These are phyloP conservation scores for Tolmerus cingulatus DNA, from an alignment of 2,888 invertebrate genomes.

Conservation along the genomic window DNA sequence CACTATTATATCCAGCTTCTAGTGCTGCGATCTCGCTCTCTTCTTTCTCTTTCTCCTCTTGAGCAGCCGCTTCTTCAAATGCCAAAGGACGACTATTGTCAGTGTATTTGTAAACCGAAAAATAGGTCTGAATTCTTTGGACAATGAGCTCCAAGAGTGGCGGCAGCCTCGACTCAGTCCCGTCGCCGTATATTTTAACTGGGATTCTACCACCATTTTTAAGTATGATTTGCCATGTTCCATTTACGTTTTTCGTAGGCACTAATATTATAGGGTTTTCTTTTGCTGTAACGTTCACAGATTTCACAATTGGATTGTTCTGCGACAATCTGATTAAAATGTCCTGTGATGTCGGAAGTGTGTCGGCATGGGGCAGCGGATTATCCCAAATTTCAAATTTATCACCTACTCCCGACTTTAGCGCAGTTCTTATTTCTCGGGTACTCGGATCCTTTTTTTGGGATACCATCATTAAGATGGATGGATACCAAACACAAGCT, in stretches of 20 bases:
- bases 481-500: conserved; percentile 37
- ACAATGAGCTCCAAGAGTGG: conserved; percentile 74
- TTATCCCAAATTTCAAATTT: neutral
- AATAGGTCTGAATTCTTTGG: conserved; percentile 74
- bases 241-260: neutral
- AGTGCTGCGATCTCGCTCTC: neutral
- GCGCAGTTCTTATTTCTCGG: neutral
- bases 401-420: neutral
- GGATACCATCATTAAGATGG: neutral
- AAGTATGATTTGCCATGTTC: neutral
- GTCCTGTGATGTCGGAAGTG: neutral
- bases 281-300: neutral
- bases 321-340: neutral
- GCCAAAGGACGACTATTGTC: conserved; percentile 64
- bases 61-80: neutral
- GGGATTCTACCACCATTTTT: neutral
- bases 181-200: conserved; percentile 60
- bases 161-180: conserved; percentile 69
- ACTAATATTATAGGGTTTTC: neutral
- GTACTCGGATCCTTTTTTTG: neutral
- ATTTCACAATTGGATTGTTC: neutral
- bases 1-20: neutral
- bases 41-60: neutral
- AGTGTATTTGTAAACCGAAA: conserved; percentile 72
- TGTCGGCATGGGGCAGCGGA: neutral